A percentile compares a stretch with the other conserved stretches of the same genome.
Conservation (phyloP, 1,140 invertebrate species). For the Micrasema minimum region DNA sequence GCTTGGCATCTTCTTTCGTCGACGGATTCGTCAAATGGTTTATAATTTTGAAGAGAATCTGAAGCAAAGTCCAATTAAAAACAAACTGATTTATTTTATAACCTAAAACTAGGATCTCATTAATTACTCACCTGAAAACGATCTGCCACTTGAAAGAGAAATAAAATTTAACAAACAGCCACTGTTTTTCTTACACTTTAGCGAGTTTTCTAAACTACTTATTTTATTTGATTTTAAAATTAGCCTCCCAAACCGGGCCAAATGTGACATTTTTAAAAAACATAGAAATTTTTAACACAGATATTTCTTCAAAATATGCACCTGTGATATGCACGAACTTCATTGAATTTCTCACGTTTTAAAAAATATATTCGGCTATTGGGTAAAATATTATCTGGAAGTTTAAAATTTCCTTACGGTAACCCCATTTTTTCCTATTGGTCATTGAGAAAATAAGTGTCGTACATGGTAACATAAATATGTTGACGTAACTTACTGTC, state of each 20-base stretch:
- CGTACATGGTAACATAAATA: too few species aligned
- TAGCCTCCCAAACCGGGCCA: constrained; percentile 38
- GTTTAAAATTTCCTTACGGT: too few species aligned
- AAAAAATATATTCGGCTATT: too few species aligned
- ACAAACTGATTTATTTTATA: constrained; percentile 41
- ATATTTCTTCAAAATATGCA: too few species aligned
- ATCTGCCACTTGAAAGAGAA: constrained; percentile 2
- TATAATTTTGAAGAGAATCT: constrained; percentile 60
- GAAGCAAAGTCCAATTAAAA: constrained; percentile 58
- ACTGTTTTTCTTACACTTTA: not conserved
- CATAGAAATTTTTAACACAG: constrained; percentile 6
- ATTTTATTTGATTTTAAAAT: constrained; percentile 38
- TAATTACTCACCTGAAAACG: constrained; percentile 1
- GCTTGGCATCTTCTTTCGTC: constrained; percentile 68
- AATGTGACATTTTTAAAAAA: constrained; percentile 41
- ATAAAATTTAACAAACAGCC: constrained; percentile 7
- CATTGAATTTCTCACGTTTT: too few species aligned
- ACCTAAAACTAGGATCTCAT: constrained; percentile 20
- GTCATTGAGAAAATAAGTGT: too few species aligned
- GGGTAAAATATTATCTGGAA: too few species aligned
- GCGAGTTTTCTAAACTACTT: not conserved
- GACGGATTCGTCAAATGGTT: constrained; percentile 61
- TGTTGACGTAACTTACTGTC: too few species aligned
- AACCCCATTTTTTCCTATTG: too few species aligned
- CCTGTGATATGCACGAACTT: too few species aligned